Percentiles rank a stretch among this genome's conserved stretches.
These are phyloP conservation scores for Bursaphelenchus okinawaensis DNA, from an alignment of 2,888 invertebrate species.

Conservation along the genomic window DNA sequence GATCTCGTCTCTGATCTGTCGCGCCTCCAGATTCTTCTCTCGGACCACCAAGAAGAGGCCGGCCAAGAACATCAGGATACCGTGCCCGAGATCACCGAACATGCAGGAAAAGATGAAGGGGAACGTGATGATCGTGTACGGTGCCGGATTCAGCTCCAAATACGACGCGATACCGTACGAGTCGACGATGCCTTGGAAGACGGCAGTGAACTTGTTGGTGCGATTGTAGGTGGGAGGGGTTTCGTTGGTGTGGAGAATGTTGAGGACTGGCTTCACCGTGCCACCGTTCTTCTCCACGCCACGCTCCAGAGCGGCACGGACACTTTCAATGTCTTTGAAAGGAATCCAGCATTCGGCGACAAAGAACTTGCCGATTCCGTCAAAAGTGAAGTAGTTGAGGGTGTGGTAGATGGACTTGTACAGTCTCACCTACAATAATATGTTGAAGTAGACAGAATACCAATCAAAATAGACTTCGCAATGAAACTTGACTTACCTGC, in stretches of 20 bases:
- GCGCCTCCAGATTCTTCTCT: constrained; percentile 72
- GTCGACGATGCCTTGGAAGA: constrained; percentile 88
- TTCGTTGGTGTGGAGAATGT: constrained; percentile 81
- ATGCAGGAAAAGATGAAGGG: constrained; percentile 95
- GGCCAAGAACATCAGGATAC: constrained; percentile 80
- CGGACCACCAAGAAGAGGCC: constrained; percentile 88
- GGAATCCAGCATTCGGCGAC: constrained; percentile 98
- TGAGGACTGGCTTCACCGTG: constrained; percentile 88
- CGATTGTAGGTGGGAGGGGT: constrained; percentile 94
- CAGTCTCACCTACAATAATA: constrained; percentile 71
- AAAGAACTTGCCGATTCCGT: constrained; percentile 97
- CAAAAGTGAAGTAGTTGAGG: constrained; percentile 91
- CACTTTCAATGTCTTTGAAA: constrained; percentile 78
- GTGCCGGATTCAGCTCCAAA: constrained; percentile 92
- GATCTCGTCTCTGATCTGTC: constrained; percentile 40
- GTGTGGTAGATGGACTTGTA: constrained; percentile 98
- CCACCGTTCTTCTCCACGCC: constrained; percentile 77
- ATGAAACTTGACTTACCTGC: constrained; percentile 64
- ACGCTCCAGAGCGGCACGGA: constrained; percentile 80
- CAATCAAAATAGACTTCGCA: too few relatives aligned
- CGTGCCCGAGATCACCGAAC: constrained; percentile 95
- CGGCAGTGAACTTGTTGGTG: constrained; percentile 83
- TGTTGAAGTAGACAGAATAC: too few relatives aligned
- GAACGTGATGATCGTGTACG: constrained; percentile 93
- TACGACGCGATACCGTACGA: constrained; percentile 93